Conservation (phyloP, 2,888 invertebrate genomes). For the Incurvaria masculella region DNA sequence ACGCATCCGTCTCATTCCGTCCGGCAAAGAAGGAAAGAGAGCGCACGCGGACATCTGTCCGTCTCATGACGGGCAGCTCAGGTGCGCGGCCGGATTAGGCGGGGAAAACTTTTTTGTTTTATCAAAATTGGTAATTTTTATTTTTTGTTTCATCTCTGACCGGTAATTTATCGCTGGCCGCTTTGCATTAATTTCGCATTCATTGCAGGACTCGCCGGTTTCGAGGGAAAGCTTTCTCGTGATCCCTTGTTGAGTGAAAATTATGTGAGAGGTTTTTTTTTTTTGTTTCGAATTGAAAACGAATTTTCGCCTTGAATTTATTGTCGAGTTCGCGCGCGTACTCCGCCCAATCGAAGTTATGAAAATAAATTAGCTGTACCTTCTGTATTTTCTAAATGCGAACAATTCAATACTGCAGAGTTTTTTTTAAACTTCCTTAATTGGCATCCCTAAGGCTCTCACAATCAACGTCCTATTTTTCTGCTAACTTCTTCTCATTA, state of each 20-base stretch:
- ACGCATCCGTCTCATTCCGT: not conserved
- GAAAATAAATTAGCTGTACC: too few relatives aligned
- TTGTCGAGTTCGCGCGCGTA: not conserved
- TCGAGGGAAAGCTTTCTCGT: conserved; percentile 30
- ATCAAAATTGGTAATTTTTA: conserved; percentile 48
- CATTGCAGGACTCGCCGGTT: conserved; percentile 43
- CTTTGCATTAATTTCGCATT: conserved; percentile 53
- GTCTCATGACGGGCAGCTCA: not conserved
- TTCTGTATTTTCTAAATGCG: too few relatives aligned
- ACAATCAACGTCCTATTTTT: too few relatives aligned
- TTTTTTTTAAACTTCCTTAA: too few relatives aligned
- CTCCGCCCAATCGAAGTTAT: conserved; percentile 13
- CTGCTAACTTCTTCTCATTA: too few relatives aligned
- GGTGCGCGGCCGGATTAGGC: conserved; percentile 25
- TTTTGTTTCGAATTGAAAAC: conserved; percentile 21
- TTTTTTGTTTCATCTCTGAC: conserved; percentile 53
- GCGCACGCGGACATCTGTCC: too few relatives aligned
- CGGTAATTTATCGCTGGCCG: conserved; percentile 45
- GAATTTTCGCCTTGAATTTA: conserved; percentile 11
- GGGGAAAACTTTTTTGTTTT: conserved; percentile 49
- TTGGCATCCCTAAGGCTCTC: too few relatives aligned
- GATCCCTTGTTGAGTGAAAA: conserved; percentile 28
- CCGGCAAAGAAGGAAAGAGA: too few relatives aligned
- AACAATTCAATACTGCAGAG: too few relatives aligned
- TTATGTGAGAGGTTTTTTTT: conserved; percentile 26